Evolutionary conservation across 2,797 vertebrate genomes (phyloP), one percentile per base, ranked within the genome.

Genomic region (Rhinatrema bivittatum): DNA sequence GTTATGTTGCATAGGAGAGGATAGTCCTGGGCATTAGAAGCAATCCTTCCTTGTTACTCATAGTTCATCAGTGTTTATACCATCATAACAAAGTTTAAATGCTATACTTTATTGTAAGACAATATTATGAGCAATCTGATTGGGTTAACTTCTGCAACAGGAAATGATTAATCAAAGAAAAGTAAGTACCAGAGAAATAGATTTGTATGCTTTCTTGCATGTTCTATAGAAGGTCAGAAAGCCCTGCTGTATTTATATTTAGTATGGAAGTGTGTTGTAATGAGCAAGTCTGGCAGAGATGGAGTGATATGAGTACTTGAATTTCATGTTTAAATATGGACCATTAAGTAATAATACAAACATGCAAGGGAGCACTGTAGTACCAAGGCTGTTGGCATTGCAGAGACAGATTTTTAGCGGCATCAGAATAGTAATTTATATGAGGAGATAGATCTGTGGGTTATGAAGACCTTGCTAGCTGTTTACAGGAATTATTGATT

Each of bases 401-500:
- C 39, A 57, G 60, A 2, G 7, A 62, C 62, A 40, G 59, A 33
- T 45, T 24, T 7, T 66, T 60, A 20, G 50, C 63, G 58, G 57
- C 60, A 66, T 62, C 63, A 68, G 54, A 46, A 46, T 65, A 53
- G 68, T 72, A 64, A 63, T n/a, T 73, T 69, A 16, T 54, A 66
- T 61, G 50, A 59, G 56, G 62, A 61, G 70, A 42, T 42, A 28
- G 47, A 57, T 73, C 49, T 46, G 30, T 44, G 50, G 50, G 45
- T 65, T 70, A n/a, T n/a, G 65, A 59, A 61, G 25, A 40, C 40
- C 45, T 53, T 67, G 50, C 61, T 62, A 66, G 46, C 54, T 51
- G 38, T 62, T 48, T 49, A 55, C 62, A 64, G 61, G 68, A 74
- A 78, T 81, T 73, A 78, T n/a, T 65, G 48, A 41, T 34, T 50